Percentiles rank a stretch among this genome's conserved stretches.
These are phyloP conservation scores for Chelidonichthys spinosus DNA, from an alignment of 2,797 vertebrate genomes.

Conservation along the genomic window DNA sequence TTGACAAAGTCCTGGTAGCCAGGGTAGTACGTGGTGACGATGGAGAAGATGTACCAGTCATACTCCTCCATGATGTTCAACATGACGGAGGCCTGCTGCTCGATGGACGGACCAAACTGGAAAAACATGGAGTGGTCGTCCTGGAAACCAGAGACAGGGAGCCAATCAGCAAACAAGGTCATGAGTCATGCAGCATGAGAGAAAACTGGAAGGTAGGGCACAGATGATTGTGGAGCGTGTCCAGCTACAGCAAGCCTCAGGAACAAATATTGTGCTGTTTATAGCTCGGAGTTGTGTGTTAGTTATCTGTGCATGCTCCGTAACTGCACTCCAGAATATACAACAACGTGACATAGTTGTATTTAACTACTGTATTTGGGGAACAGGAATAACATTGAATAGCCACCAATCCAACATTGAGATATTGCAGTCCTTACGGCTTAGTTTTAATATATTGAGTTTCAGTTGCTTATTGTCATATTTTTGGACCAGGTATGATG, in stretches of 20 bases:
- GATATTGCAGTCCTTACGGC: no score
- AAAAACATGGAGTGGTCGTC: conserved; percentile 99
- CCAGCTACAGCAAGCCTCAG: conserved; percentile 43
- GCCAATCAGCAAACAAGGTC: conserved; percentile 72
- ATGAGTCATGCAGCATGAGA: conserved; percentile 63
- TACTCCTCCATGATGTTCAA: conserved; percentile 99
- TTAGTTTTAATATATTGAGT: no score
- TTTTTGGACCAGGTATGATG: not conserved
- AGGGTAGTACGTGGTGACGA: conserved; percentile 98
- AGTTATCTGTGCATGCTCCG: not conserved
- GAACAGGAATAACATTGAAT: no score
- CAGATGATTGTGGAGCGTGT: conserved; percentile 49
- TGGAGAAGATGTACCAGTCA: conserved; percentile 99
- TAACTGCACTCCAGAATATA: conserved; percentile 3
- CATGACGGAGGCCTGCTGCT: conserved; percentile 98
- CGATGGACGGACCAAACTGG: conserved; percentile 98
- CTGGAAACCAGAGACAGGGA: conserved; percentile 81
- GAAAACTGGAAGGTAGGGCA: conserved; percentile 52
- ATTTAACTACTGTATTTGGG: not conserved
- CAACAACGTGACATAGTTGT: not conserved
- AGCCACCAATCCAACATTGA: no score
- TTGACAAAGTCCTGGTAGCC: conserved; percentile 99
- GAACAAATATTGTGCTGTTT: conserved; percentile 47
- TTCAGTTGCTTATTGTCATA: no score
- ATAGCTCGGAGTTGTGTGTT: conserved; percentile 10